A percentile compares a stretch with the other conserved stretches of the same genome.
phyloP scores from a whole-genome alignment of 2,888 invertebrate genomes.

The Napeogenes sylphis region DNA sequence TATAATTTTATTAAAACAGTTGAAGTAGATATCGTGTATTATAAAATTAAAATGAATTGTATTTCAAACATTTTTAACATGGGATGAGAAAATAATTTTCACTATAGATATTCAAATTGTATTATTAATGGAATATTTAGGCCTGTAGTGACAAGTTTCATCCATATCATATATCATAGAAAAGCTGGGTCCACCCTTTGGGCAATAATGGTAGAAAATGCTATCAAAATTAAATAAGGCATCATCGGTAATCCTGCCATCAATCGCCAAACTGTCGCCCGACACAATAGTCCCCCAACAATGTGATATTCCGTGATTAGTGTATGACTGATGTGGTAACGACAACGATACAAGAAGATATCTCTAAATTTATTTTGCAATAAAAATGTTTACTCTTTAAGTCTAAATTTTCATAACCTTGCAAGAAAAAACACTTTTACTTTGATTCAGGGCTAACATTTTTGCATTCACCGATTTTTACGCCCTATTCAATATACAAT shows the following conservation, averaged over 20 bases:
- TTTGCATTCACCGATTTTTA: slow-evolving; percentile 7
- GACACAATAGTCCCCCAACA: slow-evolving; percentile 35
- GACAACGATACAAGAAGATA: neutral
- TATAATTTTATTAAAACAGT: slow-evolving; percentile 1
- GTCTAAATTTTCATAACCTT: slow-evolving; percentile 1
- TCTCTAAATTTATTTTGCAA: neutral
- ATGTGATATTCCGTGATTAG: slow-evolving; percentile 26
- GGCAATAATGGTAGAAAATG: slow-evolving; percentile 32
- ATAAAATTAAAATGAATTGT: neutral
- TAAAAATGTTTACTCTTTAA: neutral
- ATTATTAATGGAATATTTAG: neutral
- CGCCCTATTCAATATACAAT: slow-evolving; percentile 36
- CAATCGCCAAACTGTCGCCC: slow-evolving; percentile 53
- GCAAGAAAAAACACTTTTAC: too few relatives aligned
- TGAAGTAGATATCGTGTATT: neutral
- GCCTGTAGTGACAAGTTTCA: slow-evolving; percentile 4
- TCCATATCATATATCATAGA: slow-evolving; percentile 23
- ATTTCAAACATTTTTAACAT: neutral
- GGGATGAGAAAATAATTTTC: neutral
- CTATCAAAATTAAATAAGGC: slow-evolving; percentile 56
- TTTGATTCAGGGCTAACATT: too few relatives aligned
- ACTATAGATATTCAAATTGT: too few relatives aligned
- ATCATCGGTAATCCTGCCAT: slow-evolving; percentile 57
- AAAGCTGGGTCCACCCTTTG: slow-evolving; percentile 40
- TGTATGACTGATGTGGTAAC: slow-evolving; percentile 26